Base-by-base conservation (phyloP, 1,140 invertebrate genomes). In the Cydia fagiglandana region DNA sequence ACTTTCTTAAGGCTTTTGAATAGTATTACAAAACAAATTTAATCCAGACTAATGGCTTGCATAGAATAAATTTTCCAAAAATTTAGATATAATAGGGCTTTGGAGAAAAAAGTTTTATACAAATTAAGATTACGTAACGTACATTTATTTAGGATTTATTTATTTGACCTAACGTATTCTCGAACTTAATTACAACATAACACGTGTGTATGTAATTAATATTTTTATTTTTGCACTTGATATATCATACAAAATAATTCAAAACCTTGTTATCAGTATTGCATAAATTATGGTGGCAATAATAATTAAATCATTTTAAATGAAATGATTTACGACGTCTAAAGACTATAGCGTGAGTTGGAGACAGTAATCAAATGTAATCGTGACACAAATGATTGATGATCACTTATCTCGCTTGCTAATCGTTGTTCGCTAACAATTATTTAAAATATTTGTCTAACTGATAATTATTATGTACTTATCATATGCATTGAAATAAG, bases 341-440 rank as follows among this genome's bases (percentile, higher is more conserved):
- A 30, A 41, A 34, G 15, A 5, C 15, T 38, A 70, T 70, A 70
- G 30, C n/a, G 1, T 0, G 66, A 70, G 66, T 38, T 70, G 34
- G 66, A 10, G 66, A 70, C 66, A 70, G 30, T 70, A 70, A 70
- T 70, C 38, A 41, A 70, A 70, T 45, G n/a, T 38, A 41, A 70
- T 70, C 66, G 15, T 17, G 66, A 70, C 66, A 38, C 64, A 41
- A 70, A 38, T 70, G 30, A 70, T 70, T 38, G 66, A 70, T 70
- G 13, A 38, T 34, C 15, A 45, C 75, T 50, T 64, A 66, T 64
- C 64, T 34, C 28, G 61, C n/a, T 47, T 28, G 34, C 64, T 30
- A 75, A 47, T 64, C 64, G 24, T 13, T 17, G 50, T 61, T 76
- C 28, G 28, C n/a, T 34, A 68, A 38, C 38, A 77, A 28, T 15